Percentiles rank a stretch among this genome's conserved stretches.
These are phyloP conservation scores for Anseranas semipalmata DNA, from an alignment of 2,113 vertebrate species.

Conservation along the genomic window DNA sequence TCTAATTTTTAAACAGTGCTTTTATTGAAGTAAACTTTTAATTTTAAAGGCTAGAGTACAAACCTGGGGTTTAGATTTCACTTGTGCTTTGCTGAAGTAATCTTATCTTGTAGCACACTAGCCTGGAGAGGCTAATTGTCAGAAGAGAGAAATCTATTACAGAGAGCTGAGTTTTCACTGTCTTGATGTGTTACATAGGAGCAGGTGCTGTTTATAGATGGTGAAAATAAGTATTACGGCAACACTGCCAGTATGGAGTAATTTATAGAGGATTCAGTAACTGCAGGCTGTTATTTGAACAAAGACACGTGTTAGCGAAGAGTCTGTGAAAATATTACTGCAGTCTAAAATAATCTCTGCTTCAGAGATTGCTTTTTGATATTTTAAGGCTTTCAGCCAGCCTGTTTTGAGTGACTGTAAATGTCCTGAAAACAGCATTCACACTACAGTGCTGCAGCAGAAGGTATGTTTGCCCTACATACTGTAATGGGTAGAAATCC, in stretches of 20 bases:
- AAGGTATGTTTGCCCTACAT: not conserved
- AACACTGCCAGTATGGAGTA: not conserved
- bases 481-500: not conserved
- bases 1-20: not conserved
- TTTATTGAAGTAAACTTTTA: not conserved
- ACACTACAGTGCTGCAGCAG: not conserved
- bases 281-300: not conserved
- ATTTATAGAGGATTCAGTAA: not conserved
- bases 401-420: not conserved
- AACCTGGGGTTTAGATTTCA: not conserved
- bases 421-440: not conserved
- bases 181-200: not conserved
- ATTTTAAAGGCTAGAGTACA: not conserved
- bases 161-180: not conserved
- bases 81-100: not conserved
- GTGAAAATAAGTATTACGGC: not conserved
- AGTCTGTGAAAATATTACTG: not conserved
- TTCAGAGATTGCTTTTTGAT: not conserved
- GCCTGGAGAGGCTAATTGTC: not conserved
- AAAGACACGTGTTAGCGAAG: not conserved
- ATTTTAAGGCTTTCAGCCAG: not conserved
- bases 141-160: not conserved
- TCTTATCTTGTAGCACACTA: not conserved
- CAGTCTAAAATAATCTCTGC: not conserved
- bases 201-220: not conserved